Conservation (phyloP, 2,888 invertebrate species). For the Spatulosminthurus flaviceps region DNA sequence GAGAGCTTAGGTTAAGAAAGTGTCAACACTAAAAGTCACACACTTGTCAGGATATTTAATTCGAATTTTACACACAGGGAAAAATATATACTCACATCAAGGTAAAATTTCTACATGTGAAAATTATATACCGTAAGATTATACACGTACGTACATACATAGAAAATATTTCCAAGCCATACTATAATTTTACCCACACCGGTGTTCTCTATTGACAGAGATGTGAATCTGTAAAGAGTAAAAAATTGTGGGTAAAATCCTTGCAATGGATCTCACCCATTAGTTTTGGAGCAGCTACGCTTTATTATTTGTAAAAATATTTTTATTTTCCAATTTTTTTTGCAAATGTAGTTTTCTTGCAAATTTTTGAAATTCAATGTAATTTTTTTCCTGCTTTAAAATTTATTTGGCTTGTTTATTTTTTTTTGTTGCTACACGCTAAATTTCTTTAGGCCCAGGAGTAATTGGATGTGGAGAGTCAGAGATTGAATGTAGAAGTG, state of each 20-base stretch:
- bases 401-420: constrained; percentile 3
- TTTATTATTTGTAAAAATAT: no score
- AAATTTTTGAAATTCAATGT: no score
- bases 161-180: no score
- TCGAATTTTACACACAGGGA: neutral
- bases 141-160: neutral
- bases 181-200: neutral
- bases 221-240: neutral
- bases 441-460: neutral
- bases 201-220: constrained; percentile 12
- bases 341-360: no score
- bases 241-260: no score
- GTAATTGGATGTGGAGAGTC: constrained; percentile 45
- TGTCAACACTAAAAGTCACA: constrained; percentile 18
- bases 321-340: no score
- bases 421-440: neutral
- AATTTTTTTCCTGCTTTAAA: neutral
- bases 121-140: no score
- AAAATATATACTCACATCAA: no score
- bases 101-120: no score
- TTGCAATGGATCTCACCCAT: no score
- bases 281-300: no score
- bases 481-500: constrained; percentile 47
- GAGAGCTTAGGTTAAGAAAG: constrained; percentile 8
- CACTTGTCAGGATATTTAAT: constrained; percentile 18